phyloP scores from a whole-genome alignment of 1,140 invertebrate species.

The Ephestia elutella region DNA sequence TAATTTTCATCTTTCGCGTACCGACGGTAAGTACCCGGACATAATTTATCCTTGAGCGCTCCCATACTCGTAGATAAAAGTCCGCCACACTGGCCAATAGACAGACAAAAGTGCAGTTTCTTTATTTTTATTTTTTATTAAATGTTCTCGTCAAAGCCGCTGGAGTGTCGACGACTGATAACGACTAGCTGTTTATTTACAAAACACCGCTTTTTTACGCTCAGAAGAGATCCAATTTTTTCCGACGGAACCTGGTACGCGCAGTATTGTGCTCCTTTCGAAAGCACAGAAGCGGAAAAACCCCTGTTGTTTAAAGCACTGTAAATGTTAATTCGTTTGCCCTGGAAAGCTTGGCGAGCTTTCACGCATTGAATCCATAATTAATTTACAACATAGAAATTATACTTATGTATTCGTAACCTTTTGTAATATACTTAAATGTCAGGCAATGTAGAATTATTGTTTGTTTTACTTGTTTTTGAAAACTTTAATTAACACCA shows the following conservation, averaged over 20 bases:
- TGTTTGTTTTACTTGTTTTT: too few relatives aligned
- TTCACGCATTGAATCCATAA: slow-evolving; percentile 17
- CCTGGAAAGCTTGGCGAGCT: slow-evolving; percentile 15
- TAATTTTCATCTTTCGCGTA: slow-evolving; percentile 66
- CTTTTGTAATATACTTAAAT: background rate
- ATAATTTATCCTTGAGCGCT: slow-evolving; percentile 69
- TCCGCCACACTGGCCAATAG: slow-evolving; percentile 45
- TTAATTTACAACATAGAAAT: slow-evolving; percentile 13
- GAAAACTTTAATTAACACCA: too few relatives aligned
- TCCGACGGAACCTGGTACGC: slow-evolving; percentile 23
- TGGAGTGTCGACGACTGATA: slow-evolving; percentile 68
- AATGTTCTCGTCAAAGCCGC: slow-evolving; percentile 51
- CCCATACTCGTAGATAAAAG: slow-evolving; percentile 64
- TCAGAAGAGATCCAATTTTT: slow-evolving; percentile 53
- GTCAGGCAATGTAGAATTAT: too few relatives aligned
- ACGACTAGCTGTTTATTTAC: slow-evolving; percentile 63
- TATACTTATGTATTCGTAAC: background rate
- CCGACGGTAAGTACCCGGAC: slow-evolving; percentile 40
- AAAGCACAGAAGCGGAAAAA: slow-evolving; percentile 44
- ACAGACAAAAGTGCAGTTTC: slow-evolving; percentile 29
- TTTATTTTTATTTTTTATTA: too few relatives aligned
- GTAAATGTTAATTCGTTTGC: slow-evolving; percentile 44
- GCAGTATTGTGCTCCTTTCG: slow-evolving; percentile 41
- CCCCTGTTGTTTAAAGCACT: slow-evolving; percentile 41
- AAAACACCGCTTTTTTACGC: slow-evolving; percentile 65